Conservation (phyloP, 2,113 vertebrate species). For the Lutjanus erythropterus region DNA sequence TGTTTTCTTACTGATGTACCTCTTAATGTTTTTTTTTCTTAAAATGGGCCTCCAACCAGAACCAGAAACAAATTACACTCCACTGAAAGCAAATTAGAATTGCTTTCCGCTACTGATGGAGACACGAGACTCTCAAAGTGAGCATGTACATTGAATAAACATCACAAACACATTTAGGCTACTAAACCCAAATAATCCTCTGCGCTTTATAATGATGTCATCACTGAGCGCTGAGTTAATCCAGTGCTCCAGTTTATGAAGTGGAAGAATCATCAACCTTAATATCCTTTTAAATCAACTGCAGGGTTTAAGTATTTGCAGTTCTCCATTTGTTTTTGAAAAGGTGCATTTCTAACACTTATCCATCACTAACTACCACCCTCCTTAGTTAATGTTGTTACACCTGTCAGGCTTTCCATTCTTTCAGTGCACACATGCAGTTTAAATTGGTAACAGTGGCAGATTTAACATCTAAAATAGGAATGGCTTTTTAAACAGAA, state of each 20-base stretch:
- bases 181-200: conserved; percentile 39
- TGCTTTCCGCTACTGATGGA: neutral
- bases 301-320: neutral
- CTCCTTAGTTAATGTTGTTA: no score
- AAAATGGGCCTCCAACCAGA: neutral
- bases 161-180: conserved; percentile 2
- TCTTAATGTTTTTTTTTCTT: neutral
- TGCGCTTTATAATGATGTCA: conserved; percentile 38
- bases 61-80: conserved; percentile 1
- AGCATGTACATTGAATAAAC: conserved; percentile 19
- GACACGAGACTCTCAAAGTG: conserved; percentile 3
- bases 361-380: no score
- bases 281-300: conserved; percentile 23
- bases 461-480: no score
- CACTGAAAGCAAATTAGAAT: conserved; percentile 14
- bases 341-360: neutral
- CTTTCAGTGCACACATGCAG: no score
- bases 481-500: no score
- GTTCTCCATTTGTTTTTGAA: neutral
- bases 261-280: conserved; percentile 21
- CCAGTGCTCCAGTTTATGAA: conserved; percentile 12
- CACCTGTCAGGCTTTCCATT: no score
- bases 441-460: no score
- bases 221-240: conserved; percentile 29
- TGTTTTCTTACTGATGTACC: neutral